Evolutionary conservation across 2,113 vertebrate genomes (phyloP).

Genomic region (Oreochromis aureus): DNA sequence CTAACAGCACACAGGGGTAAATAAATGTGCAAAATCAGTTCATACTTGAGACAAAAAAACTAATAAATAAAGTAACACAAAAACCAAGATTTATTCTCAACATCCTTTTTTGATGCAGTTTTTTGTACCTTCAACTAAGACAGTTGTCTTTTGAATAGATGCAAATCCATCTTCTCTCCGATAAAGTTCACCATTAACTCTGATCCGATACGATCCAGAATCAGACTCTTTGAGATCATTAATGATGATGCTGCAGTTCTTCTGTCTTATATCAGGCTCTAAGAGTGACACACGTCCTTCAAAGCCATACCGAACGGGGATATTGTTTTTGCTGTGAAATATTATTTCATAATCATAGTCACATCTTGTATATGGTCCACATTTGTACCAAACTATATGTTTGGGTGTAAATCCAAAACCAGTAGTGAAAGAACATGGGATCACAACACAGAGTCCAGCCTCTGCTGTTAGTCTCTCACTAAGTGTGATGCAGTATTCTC

Average conservation of each 20-base stretch:
- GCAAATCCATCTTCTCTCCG: fast-evolving
- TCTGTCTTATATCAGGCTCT: neutral
- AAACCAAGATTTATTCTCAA: too few relatives aligned
- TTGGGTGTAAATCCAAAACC: fast-evolving
- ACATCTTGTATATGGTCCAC: fast-evolving
- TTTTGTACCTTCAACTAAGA: slow-evolving; percentile 24
- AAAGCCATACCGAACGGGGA: neutral
- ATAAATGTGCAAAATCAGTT: neutral
- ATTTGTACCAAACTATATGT: slow-evolving; percentile 39
- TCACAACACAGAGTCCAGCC: neutral
- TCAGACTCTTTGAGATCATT: slow-evolving; percentile 24
- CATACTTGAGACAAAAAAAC: neutral
- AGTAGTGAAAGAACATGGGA: neutral
- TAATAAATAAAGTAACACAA: neutral
- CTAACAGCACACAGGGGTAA: neutral
- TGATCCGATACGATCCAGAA: slow-evolving; percentile 30
- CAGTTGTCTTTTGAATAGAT: fast-evolving
- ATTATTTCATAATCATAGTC: too few relatives aligned
- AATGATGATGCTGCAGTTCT: slow-evolving; percentile 39
- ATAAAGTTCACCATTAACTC: fast-evolving
- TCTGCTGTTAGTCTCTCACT: neutral
- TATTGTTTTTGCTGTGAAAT: too few relatives aligned
- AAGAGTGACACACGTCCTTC: slow-evolving; percentile 9
- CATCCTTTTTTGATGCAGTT: too few relatives aligned
- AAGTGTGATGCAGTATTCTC: neutral